Percentiles rank a stretch among this genome's conserved stretches.
These are phyloP conservation scores for Palaemon carinicauda DNA, from an alignment of 1,140 invertebrate species.

Conservation along the genomic window DNA sequence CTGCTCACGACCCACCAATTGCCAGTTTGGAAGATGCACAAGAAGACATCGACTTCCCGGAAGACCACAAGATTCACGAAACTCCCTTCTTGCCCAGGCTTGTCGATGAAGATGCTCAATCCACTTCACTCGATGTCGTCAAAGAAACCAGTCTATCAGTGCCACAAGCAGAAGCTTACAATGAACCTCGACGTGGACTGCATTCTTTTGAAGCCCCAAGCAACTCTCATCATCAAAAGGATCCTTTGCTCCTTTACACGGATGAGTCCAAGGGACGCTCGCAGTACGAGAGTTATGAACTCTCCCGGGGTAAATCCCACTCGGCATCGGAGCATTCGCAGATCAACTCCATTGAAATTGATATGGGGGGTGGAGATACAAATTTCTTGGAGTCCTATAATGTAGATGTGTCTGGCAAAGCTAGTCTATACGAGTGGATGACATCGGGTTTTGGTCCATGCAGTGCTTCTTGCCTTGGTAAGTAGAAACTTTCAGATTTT, in stretches of 20 bases:
- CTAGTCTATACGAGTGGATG: slow-evolving; percentile 65
- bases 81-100: slow-evolving; percentile 21
- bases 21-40: slow-evolving; percentile 25
- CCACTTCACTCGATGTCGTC: neutral
- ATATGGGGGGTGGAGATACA: neutral
- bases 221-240: neutral
- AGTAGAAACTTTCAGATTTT: neutral
- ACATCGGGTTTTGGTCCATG: slow-evolving; percentile 79
- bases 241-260: slow-evolving; percentile 29
- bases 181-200: slow-evolving; percentile 24
- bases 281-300: slow-evolving; percentile 17
- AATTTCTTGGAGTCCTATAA: slow-evolving; percentile 26
- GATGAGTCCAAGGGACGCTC: neutral
- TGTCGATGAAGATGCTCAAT: slow-evolving; percentile 9
- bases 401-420: neutral
- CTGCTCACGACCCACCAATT: slow-evolving; percentile 26
- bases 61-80: slow-evolving; percentile 16
- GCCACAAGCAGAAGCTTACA: slow-evolving; percentile 40
- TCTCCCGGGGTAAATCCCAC: neutral
- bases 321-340: neutral
- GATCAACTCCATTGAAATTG: slow-evolving; percentile 31
- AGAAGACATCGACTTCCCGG: neutral
- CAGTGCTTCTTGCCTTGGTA: slow-evolving; percentile 93
- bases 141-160: neutral
- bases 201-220: slow-evolving; percentile 25